Conservation (phyloP, 2,797 vertebrate genomes). For the Remorina albescens region DNA sequence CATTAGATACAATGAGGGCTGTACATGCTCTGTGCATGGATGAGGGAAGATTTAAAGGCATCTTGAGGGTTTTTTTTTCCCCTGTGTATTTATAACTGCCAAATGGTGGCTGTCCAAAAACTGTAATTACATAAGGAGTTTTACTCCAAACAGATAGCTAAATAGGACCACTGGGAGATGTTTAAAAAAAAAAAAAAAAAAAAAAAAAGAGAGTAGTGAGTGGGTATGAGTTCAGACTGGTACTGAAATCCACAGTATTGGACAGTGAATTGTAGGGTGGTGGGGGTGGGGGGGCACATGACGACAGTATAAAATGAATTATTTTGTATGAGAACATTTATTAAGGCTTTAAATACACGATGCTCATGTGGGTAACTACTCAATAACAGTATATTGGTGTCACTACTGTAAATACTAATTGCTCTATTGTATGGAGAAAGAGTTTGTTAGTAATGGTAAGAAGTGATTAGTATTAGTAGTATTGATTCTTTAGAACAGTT, state of each 20-base stretch:
- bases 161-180: background rate
- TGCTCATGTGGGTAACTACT: slow-evolving; percentile 43
- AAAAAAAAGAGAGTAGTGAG: too few relatives aligned
- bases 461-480: slow-evolving; percentile 40
- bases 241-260: slow-evolving; percentile 40
- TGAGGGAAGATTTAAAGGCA: background rate
- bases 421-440: slow-evolving; percentile 37
- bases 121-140: too few relatives aligned
- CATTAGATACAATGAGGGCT: too few relatives aligned
- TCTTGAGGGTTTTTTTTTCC: background rate
- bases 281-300: background rate
- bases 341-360: slow-evolving; percentile 79
- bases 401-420: slow-evolving; percentile 48
- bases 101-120: background rate
- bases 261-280: too few relatives aligned
- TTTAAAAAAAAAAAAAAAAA: too few relatives aligned
- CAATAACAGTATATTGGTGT: slow-evolving; percentile 53
- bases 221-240: too few relatives aligned
- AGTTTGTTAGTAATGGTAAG: slow-evolving; percentile 37
- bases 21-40: background rate
- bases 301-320: slow-evolving; percentile 1
- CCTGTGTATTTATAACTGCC: background rate
- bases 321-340: slow-evolving; percentile 66
- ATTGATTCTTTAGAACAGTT: slow-evolving; percentile 31
- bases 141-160: background rate